A percentile compares a stretch with the other conserved stretches of the same genome.
Evolutionary conservation across 2,888 invertebrate genomes (phyloP).

Genomic region (Biston stratarius): DNA sequence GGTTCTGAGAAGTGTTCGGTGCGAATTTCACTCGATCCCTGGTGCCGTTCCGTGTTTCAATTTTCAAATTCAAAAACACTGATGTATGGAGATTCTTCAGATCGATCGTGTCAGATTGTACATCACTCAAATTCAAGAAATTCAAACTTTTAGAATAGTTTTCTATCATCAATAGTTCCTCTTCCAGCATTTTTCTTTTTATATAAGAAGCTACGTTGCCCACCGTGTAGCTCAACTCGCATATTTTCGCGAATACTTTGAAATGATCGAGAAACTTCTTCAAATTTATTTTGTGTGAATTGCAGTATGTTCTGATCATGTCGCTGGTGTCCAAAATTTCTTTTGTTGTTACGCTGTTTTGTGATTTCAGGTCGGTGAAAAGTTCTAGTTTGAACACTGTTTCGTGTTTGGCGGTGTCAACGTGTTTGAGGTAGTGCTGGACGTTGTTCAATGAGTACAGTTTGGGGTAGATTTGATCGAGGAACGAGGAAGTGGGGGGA

Average conservation of each 20-base stretch:
- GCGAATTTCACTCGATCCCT: not conserved
- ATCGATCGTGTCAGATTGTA: slow-evolving; percentile 12
- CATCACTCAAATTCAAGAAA: slow-evolving; percentile 46
- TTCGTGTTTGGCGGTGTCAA: slow-evolving; percentile 41
- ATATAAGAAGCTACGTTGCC: slow-evolving; percentile 60
- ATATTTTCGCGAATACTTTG: slow-evolving; percentile 54
- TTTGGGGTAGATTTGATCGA: slow-evolving; percentile 54
- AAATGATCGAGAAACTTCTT: slow-evolving; percentile 58
- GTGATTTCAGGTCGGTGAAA: slow-evolving; percentile 51
- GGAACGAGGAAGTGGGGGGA: slow-evolving; percentile 60
- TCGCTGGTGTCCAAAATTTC: slow-evolving; percentile 62
- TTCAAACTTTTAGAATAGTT: slow-evolving; percentile 54
- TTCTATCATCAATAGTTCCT: slow-evolving; percentile 57
- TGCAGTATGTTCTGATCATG: slow-evolving; percentile 64
- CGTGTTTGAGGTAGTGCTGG: slow-evolving; percentile 47
- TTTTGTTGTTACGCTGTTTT: slow-evolving; percentile 51
- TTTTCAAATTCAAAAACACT: not conserved
- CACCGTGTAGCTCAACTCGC: slow-evolving; percentile 54
- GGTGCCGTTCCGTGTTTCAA: slow-evolving; percentile 3
- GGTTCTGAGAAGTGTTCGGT: slow-evolving; percentile 29
- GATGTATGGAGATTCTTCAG: slow-evolving; percentile 9
- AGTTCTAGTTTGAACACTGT: slow-evolving; percentile 53
- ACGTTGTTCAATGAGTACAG: slow-evolving; percentile 55
- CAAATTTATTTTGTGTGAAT: slow-evolving; percentile 51
- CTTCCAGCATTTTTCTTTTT: slow-evolving; percentile 56